These are phyloP conservation scores for Linurgus olivaceus DNA, from an alignment of 2,797 vertebrate species.

Conservation along the genomic window DNA sequence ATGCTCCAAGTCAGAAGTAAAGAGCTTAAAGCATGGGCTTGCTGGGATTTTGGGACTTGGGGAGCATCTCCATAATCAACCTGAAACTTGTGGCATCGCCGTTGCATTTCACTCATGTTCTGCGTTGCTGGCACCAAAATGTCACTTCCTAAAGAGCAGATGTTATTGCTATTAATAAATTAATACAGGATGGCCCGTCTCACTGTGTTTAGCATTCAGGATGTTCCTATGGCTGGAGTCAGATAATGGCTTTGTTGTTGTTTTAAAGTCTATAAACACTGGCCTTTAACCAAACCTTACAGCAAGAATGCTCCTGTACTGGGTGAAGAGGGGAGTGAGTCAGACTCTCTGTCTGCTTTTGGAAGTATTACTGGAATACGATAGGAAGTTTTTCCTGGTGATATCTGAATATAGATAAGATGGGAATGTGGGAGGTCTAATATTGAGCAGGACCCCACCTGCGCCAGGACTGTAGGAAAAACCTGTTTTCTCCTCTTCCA, in stretches of 20 bases:
- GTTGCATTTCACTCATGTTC: not conserved
- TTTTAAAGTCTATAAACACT: not conserved
- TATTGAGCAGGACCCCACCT: not conserved
- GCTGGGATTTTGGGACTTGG: not conserved
- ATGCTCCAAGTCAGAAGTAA: not conserved
- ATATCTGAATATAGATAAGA: not conserved
- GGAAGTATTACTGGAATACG: not conserved
- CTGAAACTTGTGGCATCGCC: not conserved
- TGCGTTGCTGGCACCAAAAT: not conserved
- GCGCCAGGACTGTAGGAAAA: not conserved
- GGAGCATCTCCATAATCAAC: not conserved
- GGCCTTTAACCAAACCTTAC: not conserved
- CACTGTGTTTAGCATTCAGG: not conserved
- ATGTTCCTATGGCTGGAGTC: not conserved
- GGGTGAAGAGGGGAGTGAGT: not conserved
- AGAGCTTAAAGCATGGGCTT: not conserved
- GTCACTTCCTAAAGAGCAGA: not conserved
- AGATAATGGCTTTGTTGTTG: not conserved
- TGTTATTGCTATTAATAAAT: not conserved
- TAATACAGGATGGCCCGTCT: not conserved
- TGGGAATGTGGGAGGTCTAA: not conserved
- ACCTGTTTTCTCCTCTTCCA: not conserved
- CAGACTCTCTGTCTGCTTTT: not conserved
- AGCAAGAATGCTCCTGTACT: not conserved
- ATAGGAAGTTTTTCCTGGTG: not conserved